Conservation (phyloP, 2,888 invertebrate genomes). For the Patella caerulea region DNA sequence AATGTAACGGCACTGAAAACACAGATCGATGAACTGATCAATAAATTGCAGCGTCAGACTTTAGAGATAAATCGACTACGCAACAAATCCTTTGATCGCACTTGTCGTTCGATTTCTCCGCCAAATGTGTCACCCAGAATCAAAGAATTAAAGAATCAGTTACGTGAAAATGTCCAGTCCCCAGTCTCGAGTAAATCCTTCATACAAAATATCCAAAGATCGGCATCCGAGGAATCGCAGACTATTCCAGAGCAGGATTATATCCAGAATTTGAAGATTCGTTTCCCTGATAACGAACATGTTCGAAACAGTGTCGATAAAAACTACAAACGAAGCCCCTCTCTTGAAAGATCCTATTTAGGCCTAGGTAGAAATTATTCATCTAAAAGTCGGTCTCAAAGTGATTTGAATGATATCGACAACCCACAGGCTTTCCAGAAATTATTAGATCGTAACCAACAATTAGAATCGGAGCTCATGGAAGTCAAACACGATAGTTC, state of each 20-base stretch:
- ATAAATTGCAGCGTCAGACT: slow-evolving; percentile 11
- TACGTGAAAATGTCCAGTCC: neutral
- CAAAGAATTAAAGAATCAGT: neutral
- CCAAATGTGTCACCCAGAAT: neutral
- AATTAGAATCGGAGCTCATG: neutral
- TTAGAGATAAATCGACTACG: neutral
- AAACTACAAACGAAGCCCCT: neutral
- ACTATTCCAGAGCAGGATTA: slow-evolving; percentile 4
- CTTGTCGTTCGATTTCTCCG: neutral
- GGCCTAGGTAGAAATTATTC: neutral
- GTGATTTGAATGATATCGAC: neutral
- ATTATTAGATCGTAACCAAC: neutral
- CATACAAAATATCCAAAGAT: neutral
- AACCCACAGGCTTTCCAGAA: neutral
- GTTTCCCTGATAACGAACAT: neutral
- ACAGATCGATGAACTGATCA: slow-evolving; percentile 23
- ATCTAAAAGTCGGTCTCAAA: neutral
- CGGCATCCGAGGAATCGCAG: neutral
- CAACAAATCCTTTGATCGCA: neutral
- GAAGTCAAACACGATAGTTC: neutral
- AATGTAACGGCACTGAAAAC: slow-evolving; percentile 24
- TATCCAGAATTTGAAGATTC: neutral
- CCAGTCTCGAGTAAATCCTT: neutral
- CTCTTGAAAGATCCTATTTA: neutral
- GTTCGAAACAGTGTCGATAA: neutral